Evolutionary conservation across 2,888 invertebrate genomes (phyloP).

Genomic region (Dasysyrphus albostriatus): DNA sequence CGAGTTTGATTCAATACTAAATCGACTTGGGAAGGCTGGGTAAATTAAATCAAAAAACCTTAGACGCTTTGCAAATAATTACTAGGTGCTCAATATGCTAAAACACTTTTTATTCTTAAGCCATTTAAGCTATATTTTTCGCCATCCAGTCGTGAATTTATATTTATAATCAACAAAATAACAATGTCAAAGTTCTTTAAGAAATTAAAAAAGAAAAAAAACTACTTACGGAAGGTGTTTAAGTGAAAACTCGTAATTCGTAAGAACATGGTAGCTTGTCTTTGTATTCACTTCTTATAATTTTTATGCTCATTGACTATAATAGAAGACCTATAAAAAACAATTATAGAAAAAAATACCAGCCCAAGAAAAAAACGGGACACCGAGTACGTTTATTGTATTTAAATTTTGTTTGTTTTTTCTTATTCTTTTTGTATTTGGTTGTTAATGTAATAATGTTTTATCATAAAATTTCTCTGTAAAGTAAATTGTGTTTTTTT

Average conservation of each 20-base stretch:
- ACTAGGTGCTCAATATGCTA: no score
- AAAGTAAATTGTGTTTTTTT: neutral
- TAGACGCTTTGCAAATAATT: no score
- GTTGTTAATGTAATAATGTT: constrained; percentile 12
- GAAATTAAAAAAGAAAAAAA: neutral
- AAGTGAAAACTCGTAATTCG: neutral
- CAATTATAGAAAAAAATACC: constrained; percentile 3
- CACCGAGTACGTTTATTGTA: constrained; percentile 8
- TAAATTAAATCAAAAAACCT: no score
- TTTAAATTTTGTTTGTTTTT: constrained; percentile 1
- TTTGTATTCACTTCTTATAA: neutral
- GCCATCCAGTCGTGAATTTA: neutral
- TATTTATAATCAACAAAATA: neutral
- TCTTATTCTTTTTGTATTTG: neutral
- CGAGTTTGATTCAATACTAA: no score
- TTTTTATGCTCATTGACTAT: constrained; percentile 12
- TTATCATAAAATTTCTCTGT: neutral
- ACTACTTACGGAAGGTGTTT: neutral
- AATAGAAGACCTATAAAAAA: constrained; percentile 14
- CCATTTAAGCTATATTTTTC: no score
- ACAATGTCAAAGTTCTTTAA: neutral
- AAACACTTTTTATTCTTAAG: no score
- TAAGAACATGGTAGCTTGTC: neutral
- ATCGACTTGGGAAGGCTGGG: no score
- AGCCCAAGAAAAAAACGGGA: constrained; percentile 7